These are phyloP conservation scores for Noctua janthina DNA, from an alignment of 2,888 invertebrate genomes.

Conservation along the genomic window DNA sequence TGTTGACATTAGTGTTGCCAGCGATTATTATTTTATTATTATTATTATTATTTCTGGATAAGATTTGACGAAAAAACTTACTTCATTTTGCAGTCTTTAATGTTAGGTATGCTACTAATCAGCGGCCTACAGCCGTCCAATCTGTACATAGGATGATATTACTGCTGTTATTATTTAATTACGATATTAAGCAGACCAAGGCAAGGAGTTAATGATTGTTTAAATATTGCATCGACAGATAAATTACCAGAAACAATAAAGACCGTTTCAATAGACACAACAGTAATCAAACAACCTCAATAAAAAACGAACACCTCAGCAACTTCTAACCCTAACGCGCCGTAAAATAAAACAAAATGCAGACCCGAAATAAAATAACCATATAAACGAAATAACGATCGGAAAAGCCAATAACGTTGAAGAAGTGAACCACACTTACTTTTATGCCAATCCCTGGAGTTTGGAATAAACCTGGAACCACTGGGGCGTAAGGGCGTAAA, in stretches of 20 bases:
- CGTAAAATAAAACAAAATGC: conserved; percentile 57
- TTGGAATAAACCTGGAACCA: conserved; percentile 40
- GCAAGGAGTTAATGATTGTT: background rate
- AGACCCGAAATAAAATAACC: conserved; percentile 57
- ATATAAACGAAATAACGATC: conserved; percentile 61
- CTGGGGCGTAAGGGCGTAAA: conserved; percentile 49
- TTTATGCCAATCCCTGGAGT: conserved; percentile 55
- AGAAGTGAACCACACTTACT: conserved; percentile 59
- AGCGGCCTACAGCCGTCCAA: background rate
- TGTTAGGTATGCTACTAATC: background rate
- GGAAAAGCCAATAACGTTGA: conserved; percentile 56
- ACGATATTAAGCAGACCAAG: background rate
- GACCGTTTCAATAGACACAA: conserved; percentile 4
- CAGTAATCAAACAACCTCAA: conserved; percentile 23
- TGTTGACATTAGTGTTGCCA: too few species aligned
- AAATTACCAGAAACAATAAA: conserved; percentile 15
- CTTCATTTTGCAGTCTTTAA: background rate
- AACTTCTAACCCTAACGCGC: conserved; percentile 34
- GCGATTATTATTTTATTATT: too few species aligned
- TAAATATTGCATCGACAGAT: background rate
- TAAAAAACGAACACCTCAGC: conserved; percentile 53
- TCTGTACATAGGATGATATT: background rate
- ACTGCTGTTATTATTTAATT: background rate
- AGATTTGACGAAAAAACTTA: background rate
- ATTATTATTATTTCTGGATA: too few species aligned